phyloP scores from a whole-genome alignment of 2,113 vertebrate genomes.

The Alethe diademata region DNA sequence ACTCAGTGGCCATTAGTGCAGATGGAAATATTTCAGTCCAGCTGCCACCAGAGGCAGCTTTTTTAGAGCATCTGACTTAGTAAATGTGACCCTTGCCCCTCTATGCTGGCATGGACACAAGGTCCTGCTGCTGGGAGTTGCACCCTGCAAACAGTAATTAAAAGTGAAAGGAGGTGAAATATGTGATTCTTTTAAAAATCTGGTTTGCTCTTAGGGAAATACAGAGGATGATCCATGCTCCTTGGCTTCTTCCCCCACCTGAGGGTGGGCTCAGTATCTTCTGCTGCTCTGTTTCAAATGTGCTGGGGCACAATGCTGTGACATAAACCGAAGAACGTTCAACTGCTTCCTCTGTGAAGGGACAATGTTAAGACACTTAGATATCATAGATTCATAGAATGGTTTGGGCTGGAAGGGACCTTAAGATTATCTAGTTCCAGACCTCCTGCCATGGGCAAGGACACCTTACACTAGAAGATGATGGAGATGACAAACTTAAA shows the following conservation, averaged over 20 bases:
- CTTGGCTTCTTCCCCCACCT: not conserved
- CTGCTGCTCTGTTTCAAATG: not conserved
- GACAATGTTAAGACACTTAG: not conserved
- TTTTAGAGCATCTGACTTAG: not conserved
- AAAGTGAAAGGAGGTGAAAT: not conserved
- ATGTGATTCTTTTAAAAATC: not conserved
- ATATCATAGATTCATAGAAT: not conserved
- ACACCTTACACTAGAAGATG: not conserved
- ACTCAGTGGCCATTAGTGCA: not conserved
- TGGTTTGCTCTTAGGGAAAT: not conserved
- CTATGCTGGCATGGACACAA: not conserved
- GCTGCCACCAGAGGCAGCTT: rapidly evolving
- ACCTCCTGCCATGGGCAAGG: rapidly evolving
- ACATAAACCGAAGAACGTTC: not conserved
- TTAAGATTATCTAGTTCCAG: not conserved
- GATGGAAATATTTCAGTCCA: not conserved
- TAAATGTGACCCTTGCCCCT: not conserved
- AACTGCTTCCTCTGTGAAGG: not conserved
- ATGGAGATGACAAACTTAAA: not conserved
- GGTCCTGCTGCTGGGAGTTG: not conserved
- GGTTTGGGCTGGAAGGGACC: not conserved
- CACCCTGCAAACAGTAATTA: not conserved
- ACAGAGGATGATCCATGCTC: not conserved
- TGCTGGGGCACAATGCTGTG: not conserved
- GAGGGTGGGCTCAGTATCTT: not conserved